Percentiles rank a stretch among this genome's conserved stretches.
Evolutionary conservation across 2,888 invertebrate genomes (phyloP).

Genomic region (Cremastinae sp.): DNA sequence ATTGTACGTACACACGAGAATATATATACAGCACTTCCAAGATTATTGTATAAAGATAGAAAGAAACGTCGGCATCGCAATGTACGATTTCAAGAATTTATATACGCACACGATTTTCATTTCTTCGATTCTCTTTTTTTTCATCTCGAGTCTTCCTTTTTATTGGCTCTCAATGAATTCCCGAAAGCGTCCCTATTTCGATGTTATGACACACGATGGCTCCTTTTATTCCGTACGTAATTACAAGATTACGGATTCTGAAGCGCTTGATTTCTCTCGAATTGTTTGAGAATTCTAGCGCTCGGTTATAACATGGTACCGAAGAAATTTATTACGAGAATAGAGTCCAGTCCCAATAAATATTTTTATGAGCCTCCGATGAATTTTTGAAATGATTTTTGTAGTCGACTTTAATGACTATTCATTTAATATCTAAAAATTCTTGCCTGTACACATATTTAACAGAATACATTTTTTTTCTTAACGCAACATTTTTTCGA

Average conservation of each 20-base stretch:
- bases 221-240: constrained; percentile 30
- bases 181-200: neutral
- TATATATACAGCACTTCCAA: too few species aligned
- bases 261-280: constrained; percentile 9
- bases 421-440: too few species aligned
- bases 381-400: too few species aligned
- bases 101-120: neutral
- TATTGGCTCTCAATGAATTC: constrained; percentile 37
- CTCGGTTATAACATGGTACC: neutral
- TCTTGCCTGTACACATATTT: too few species aligned
- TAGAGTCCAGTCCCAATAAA: too few species aligned
- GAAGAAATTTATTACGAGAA: too few species aligned
- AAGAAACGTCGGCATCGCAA: constrained; percentile 8
- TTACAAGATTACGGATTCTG: constrained; percentile 32
- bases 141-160: constrained; percentile 16
- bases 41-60: too few species aligned
- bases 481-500: too few species aligned
- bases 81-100: constrained; percentile 16
- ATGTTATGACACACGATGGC: constrained; percentile 11
- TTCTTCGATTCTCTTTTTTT: neutral
- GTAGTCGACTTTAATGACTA: too few species aligned
- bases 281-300: constrained; percentile 1
- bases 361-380: too few species aligned
- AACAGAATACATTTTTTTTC: too few species aligned
- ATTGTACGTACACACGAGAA: constrained; percentile 26